A percentile compares a stretch with the other conserved stretches of the same genome.
Conservation (phyloP, 2,113 vertebrate species). For the Pogona vitticeps region DNA sequence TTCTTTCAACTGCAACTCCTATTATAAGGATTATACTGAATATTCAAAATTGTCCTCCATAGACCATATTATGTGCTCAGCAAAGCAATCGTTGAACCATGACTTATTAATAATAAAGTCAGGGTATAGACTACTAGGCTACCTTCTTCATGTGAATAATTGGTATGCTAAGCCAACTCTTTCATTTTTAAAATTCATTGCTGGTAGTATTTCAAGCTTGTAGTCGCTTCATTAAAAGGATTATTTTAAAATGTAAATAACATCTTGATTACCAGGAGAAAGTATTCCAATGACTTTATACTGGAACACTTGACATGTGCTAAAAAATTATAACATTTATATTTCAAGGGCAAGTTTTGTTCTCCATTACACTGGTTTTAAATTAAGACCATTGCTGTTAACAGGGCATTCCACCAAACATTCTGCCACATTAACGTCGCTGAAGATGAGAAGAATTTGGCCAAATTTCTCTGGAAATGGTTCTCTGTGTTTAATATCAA, state of each 20-base stretch:
- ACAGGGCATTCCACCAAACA: background rate
- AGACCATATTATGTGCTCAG: background rate
- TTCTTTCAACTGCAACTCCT: background rate
- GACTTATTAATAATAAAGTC: background rate
- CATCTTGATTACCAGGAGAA: constrained; percentile 26
- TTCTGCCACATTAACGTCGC: constrained; percentile 28
- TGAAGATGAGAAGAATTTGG: constrained; percentile 16
- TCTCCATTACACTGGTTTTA: background rate
- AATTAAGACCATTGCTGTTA: constrained; percentile 18
- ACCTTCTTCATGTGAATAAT: background rate
- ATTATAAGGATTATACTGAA: background rate
- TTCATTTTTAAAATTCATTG: background rate
- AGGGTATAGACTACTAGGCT: background rate
- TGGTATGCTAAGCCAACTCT: background rate
- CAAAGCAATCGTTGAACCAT: background rate
- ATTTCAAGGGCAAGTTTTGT: constrained; percentile 9
- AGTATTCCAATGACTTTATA: background rate
- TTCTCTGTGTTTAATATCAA: background rate
- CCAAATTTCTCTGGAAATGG: constrained; percentile 13
- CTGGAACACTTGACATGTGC: constrained; percentile 23
- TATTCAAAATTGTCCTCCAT: background rate
- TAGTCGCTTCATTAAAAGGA: constrained; percentile 6
- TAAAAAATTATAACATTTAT: constrained; percentile 26
- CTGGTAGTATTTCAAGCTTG: constrained; percentile 19
- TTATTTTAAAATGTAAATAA: constrained; percentile 27